phyloP scores from a whole-genome alignment of 2,797 vertebrate species.

The Protonibea diacanthus region DNA sequence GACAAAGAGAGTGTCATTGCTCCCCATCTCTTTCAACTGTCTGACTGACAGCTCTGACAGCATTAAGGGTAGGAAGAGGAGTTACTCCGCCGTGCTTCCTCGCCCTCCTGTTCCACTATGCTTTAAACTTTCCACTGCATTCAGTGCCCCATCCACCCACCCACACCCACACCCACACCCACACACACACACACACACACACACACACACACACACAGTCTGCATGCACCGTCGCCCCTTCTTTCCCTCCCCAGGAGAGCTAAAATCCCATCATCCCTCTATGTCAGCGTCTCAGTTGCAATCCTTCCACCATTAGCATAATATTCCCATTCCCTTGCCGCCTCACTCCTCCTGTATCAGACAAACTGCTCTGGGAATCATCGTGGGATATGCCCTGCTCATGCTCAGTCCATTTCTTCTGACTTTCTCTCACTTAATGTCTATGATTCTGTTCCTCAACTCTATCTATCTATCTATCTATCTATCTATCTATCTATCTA shows the following conservation, averaged over 20 bases:
- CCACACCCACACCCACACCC: too few species aligned
- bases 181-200: constrained; percentile 6
- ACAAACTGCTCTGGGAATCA: constrained; percentile 73
- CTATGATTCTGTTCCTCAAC: constrained; percentile 6
- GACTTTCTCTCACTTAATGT: constrained; percentile 15
- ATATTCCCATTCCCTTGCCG: constrained; percentile 81
- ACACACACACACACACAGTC: constrained; percentile 9
- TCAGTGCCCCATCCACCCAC: not conserved
- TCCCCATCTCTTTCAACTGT: constrained; percentile 49
- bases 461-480: constrained; percentile 18
- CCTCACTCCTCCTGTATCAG: constrained; percentile 69
- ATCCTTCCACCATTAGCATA: constrained; percentile 76
- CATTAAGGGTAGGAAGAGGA: constrained; percentile 37
- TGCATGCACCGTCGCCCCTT: constrained; percentile 19
- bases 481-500: not conserved
- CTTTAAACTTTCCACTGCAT: constrained; percentile 32
- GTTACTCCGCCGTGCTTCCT: constrained; percentile 20
- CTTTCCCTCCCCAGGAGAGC: constrained; percentile 60
- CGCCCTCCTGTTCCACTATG: not conserved
- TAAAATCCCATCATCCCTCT: constrained; percentile 76
- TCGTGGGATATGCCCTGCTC: constrained; percentile 48
- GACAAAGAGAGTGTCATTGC: constrained; percentile 47
- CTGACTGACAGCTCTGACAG: constrained; percentile 69
- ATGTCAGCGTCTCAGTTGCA: constrained; percentile 70
- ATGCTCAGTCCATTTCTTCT: constrained; percentile 29